A percentile compares a stretch with the other conserved stretches of the same genome.
phyloP scores from a whole-genome alignment of 2,797 vertebrate species.

The Labroides dimidiatus region DNA sequence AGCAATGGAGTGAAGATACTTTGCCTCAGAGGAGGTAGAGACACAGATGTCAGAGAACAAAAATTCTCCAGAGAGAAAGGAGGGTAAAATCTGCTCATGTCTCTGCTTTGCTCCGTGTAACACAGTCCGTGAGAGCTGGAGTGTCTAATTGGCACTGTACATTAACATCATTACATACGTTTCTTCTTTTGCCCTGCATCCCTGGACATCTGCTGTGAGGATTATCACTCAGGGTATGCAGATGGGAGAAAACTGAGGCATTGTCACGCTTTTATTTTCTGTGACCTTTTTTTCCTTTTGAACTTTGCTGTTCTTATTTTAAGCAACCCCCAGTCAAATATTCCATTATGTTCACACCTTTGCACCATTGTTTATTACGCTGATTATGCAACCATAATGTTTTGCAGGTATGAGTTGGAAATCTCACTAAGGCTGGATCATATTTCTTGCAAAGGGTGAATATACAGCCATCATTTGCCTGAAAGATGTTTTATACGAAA shows the following conservation, averaged over 20 bases:
- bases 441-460: too few species aligned
- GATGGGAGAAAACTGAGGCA: slow-evolving; percentile 50
- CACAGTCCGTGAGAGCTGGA: slow-evolving; percentile 28
- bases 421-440: background rate
- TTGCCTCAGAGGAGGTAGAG: slow-evolving; percentile 56
- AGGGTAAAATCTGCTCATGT: slow-evolving; percentile 65
- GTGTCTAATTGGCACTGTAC: slow-evolving; percentile 60
- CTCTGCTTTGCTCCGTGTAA: slow-evolving; percentile 48
- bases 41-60: slow-evolving; percentile 76
- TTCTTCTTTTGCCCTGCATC: slow-evolving; percentile 57
- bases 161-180: slow-evolving; percentile 51
- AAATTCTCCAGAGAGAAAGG: slow-evolving; percentile 69
- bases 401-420: background rate
- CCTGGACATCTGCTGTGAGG: slow-evolving; percentile 74
- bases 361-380: background rate
- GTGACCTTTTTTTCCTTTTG: slow-evolving; percentile 12
- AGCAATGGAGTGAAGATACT: slow-evolving; percentile 47
- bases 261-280: slow-evolving; percentile 40
- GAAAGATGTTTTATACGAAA: too few species aligned
- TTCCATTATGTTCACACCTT: background rate
- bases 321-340: slow-evolving; percentile 16
- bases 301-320: slow-evolving; percentile 18
- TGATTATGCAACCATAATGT: slow-evolving; percentile 6
- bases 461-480: too few species aligned
- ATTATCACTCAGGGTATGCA: slow-evolving; percentile 61